Conservation (phyloP, 2,797 vertebrate species). For the Rousettus madagascariensis region DNA sequence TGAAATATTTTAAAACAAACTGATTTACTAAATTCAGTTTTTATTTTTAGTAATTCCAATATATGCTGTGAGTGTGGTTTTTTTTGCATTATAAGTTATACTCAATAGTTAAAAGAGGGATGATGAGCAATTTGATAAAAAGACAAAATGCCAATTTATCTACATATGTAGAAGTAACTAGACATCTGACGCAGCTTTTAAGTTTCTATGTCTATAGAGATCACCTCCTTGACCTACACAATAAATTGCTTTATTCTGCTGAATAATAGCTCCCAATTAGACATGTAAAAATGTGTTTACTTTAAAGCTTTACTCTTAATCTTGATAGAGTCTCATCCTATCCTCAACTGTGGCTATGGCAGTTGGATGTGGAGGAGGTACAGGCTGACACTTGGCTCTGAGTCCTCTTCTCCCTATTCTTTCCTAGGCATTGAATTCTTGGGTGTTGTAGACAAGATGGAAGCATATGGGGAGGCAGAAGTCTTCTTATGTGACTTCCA, state of each 20-base stretch:
- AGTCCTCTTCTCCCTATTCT: neutral
- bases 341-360: neutral
- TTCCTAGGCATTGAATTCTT: neutral
- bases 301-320: neutral
- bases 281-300: neutral
- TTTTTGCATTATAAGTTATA: neutral
- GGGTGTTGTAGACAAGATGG: too few relatives aligned
- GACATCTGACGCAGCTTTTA: neutral
- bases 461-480: neutral
- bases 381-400: neutral
- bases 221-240: neutral
- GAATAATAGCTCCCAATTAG: neutral
- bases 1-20: conserved; percentile 10
- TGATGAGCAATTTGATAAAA: neutral
- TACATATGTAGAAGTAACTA: neutral
- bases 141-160: neutral
- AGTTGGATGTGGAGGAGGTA: neutral
- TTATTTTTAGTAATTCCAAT: conserved; percentile 9
- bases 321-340: neutral
- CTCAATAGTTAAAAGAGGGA: neutral
- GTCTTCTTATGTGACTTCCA: neutral
- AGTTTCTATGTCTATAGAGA: neutral
- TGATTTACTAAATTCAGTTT: neutral
- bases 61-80: neutral
- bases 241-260: conserved; percentile 20